Evolutionary conservation across 2,888 invertebrate genomes (phyloP).

Genomic region (Argynnis bischoffii): DNA sequence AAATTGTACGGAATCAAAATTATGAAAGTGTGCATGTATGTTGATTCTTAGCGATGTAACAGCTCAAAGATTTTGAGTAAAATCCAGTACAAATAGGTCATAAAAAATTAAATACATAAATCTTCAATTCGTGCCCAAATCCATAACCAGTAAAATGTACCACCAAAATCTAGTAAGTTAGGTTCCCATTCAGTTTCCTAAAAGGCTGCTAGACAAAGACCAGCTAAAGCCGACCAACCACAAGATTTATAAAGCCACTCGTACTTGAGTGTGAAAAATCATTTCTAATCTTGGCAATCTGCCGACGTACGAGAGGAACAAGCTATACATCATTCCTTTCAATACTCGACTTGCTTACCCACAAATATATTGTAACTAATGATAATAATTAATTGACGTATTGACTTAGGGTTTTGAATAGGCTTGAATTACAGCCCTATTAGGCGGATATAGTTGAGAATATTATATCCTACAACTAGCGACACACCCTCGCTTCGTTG

Average conservation of each 20-base stretch:
- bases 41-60: too few relatives aligned
- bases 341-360: slow-evolving; percentile 42
- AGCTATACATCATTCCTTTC: slow-evolving; percentile 41
- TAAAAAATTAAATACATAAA: too few relatives aligned
- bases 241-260: slow-evolving; percentile 34
- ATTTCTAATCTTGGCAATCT: slow-evolving; percentile 33
- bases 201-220: slow-evolving; percentile 20
- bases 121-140: neutral
- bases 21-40: too few relatives aligned
- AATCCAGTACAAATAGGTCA: too few relatives aligned
- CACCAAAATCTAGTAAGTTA: slow-evolving; percentile 7
- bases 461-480: too few relatives aligned
- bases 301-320: slow-evolving; percentile 38
- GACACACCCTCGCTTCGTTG: too few relatives aligned
- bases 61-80: too few relatives aligned
- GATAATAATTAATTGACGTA: slow-evolving; percentile 35
- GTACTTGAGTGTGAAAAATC: slow-evolving; percentile 35
- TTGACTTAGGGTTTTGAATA: slow-evolving; percentile 16
- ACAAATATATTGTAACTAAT: slow-evolving; percentile 41
- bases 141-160: neutral
- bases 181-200: slow-evolving; percentile 3
- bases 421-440: neutral
- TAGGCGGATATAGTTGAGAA: neutral
- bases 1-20: too few relatives aligned
- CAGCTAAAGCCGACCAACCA: slow-evolving; percentile 21